Base-by-base conservation (phyloP, 1,140 invertebrate species). In the Drosophila rufa region DNA sequence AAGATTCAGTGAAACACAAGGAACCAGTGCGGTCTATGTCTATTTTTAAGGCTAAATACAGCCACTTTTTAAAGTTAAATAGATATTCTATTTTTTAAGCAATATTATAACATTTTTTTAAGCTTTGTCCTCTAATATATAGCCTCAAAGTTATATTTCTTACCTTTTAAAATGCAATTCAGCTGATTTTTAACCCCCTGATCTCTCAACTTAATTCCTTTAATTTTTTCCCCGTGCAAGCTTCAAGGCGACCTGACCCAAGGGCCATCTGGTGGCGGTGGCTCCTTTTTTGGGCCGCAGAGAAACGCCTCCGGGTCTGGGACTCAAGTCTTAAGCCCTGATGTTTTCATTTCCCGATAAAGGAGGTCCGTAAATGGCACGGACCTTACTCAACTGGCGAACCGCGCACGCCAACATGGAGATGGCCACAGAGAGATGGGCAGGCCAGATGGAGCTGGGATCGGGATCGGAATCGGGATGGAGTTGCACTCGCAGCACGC, bases 261-360 rank as follows among this genome's bases (percentile, higher is more conserved):
- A 56, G 33, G 64, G 67, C 69, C 68, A 73, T 73, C 69, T 73
- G 69, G 5, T 60, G 68, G 67, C 38, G 3, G 5, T 14, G 47
- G n/a, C 46, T 58, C 69, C 69, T 59, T 73, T 56, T 73, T 73
- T 40, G 45, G 68, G 19, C 15, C 38, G 33, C 48, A 22, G 58
- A 53, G 40, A 69, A 70, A 70, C 67, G 56, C 36, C 51, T 68
- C 22, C 55, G 30, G 43, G 56, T 40, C 47, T 70, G 3, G 57
- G 19, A 1, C n/a, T 48, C n/a, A 14, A 7, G 47, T 36, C 33
- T 11, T 11, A 36, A 11, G 76, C 47, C 53, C 79, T 83, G 84
- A 82, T 87, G 76, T 83, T 82, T 87, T 80, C 71, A 87, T 87
- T 87, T 87, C 67, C 80, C 80, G 61, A 77, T 75, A 82, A 76